Evolutionary conservation across 2,113 vertebrate genomes (phyloP), one percentile per base, ranked within the genome.

Genomic region (Empidonax traillii): DNA sequence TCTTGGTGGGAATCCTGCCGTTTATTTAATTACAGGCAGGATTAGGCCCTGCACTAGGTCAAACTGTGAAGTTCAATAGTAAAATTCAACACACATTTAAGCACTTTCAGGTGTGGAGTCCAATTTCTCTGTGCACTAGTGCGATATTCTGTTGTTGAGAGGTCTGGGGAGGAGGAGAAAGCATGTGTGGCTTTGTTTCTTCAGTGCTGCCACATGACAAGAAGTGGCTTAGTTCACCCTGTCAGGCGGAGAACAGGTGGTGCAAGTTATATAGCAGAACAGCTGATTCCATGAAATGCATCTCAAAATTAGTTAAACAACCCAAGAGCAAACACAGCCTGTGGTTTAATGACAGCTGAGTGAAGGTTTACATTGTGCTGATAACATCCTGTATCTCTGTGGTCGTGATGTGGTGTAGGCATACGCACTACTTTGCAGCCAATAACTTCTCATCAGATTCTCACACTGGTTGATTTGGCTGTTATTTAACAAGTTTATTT

Each of bases 331-430:
- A 97, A 87, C 58, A 17, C 43, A 56, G 55, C 46, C 78, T 96
- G 85, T 37, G 93, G 65, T 90, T 97, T 97, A 87, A 84, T 94
- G 93, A 90, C 91, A 95, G 79, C 79, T 89, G 93, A 77, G 78
- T 46, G 80, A 93, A 96, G 90, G 96, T 95, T 97, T 92, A 12
- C 25, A 7, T 19, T 94, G 96, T 97, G 51, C 95, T 97, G 81
- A 97, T 91, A 97, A 97, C 98, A 98, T 98, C 97, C 96, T 97
- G 96, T 94, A 24, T 77, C 86, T 95, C 59, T 66, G 88, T 25
- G 77, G 46, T 47, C 28, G n/a, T 49, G 94, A 89, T 97, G 96
- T 93, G 94, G 97, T 95, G 41, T 35, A 33, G 69, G 94, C 81
- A 89, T 15, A 93, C 12, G 12, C 73, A 77, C 66, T 77, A 28